Percentiles rank a stretch among this genome's conserved stretches.
Conservation (phyloP, 2,113 vertebrate genomes). For the Steatornis caripensis region DNA sequence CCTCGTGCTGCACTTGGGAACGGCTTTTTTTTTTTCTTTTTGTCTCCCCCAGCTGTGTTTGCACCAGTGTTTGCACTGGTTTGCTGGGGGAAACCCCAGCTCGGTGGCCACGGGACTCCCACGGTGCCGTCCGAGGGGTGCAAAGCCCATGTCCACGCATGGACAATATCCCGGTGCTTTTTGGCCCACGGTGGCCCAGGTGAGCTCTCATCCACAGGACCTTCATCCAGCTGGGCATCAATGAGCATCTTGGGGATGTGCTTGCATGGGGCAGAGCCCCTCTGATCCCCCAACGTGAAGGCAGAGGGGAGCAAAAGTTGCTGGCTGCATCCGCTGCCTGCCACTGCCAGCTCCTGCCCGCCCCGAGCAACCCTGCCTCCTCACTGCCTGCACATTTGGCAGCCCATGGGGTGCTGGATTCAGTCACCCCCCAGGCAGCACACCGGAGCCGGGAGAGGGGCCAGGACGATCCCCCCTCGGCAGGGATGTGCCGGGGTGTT, state of each 20-base stretch:
- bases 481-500: slow-evolving; percentile 35
- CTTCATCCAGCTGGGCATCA: rapidly evolving
- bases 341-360: not conserved
- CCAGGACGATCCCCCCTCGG: not conserved
- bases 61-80: not conserved
- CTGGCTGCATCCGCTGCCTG: not conserved
- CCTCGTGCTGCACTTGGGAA: slow-evolving; percentile 35
- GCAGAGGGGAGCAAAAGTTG: not conserved
- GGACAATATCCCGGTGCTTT: not conserved
- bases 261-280: not conserved
- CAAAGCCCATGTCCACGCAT: not conserved
- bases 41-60: not conserved
- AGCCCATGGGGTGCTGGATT: not conserved
- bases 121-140: not conserved
- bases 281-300: not conserved
- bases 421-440: not conserved
- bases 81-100: not conserved
- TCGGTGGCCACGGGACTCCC: not conserved
- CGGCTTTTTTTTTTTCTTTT: not conserved
- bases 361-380: not conserved
- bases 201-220: not conserved
- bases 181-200: not conserved
- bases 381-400: not conserved
- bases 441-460: not conserved
- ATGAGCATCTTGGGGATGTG: rapidly evolving